phyloP scores from a whole-genome alignment of 2,797 vertebrate species.

The Hozukius guyotensis region DNA sequence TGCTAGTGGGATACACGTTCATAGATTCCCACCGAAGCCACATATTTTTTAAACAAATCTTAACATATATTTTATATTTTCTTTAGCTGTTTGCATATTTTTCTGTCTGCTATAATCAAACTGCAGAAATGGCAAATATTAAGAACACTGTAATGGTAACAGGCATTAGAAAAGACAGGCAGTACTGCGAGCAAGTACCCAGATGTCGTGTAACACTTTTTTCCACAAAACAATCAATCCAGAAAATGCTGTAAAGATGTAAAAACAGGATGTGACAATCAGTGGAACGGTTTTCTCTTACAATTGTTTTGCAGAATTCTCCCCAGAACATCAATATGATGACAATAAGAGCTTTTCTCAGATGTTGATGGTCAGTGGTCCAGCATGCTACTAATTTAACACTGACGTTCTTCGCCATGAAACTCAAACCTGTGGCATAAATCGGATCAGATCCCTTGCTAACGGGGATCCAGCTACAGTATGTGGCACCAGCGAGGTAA shows the following conservation, averaged over 20 bases:
- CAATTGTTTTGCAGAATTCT: conserved; percentile 46
- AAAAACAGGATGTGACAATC: conserved; percentile 28
- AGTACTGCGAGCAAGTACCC: conserved; percentile 26
- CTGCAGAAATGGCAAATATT: conserved; percentile 45
- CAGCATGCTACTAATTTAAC: conserved; percentile 67
- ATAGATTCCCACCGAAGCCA: conserved; percentile 53
- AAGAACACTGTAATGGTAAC: conserved; percentile 43
- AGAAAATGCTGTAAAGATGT: conserved; percentile 36
- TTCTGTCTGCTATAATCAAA: conserved; percentile 58
- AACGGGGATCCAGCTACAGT: conserved; percentile 44
- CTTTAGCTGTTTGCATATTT: conserved; percentile 71
- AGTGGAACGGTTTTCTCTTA: conserved; percentile 22
- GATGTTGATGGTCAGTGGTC: conserved; percentile 28
- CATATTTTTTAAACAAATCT: conserved; percentile 10
- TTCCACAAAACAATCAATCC: conserved; percentile 33
- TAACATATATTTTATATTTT: conserved; percentile 36
- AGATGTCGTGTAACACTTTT: conserved; percentile 21
- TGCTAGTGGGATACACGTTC: conserved; percentile 49
- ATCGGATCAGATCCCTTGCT: conserved; percentile 19
- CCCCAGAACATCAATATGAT: conserved; percentile 66
- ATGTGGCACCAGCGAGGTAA: conserved; percentile 64
- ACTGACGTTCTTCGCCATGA: conserved; percentile 26
- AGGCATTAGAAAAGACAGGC: conserved; percentile 47
- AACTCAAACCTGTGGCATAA: conserved; percentile 39
- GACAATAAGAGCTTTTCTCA: conserved; percentile 56